phyloP scores from a whole-genome alignment of 1,140 invertebrate genomes.

The Drosophila kanapiae region DNA sequence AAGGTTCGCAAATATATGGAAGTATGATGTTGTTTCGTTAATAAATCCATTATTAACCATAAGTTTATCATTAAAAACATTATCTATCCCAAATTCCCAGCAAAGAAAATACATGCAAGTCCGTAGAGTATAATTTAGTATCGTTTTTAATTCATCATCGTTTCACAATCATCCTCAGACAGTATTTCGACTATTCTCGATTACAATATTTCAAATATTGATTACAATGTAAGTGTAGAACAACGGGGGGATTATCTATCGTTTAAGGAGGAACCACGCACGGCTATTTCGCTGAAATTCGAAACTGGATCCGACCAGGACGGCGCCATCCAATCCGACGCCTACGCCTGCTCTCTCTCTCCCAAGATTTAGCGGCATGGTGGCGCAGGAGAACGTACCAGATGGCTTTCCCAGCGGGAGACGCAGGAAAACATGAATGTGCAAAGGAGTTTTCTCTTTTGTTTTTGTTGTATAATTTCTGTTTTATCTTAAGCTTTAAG shows the following conservation, averaged over 20 bases:
- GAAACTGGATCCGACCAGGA: slow-evolving; percentile 44
- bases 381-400: slow-evolving; percentile 26
- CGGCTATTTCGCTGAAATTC: slow-evolving; percentile 63
- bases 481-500: slow-evolving; percentile 64
- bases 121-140: slow-evolving; percentile 72
- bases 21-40: neutral
- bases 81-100: neutral
- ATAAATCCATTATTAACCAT: too few relatives aligned
- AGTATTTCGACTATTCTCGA: slow-evolving; percentile 74
- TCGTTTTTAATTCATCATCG: slow-evolving; percentile 80
- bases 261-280: slow-evolving; percentile 20
- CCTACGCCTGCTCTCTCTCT: slow-evolving; percentile 65
- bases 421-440: slow-evolving; percentile 79
- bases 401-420: slow-evolving; percentile 5
- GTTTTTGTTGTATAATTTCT: slow-evolving; percentile 69
- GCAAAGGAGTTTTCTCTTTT: slow-evolving; percentile 66
- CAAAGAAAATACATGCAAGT: neutral
- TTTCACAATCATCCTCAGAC: slow-evolving; percentile 81
- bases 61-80: neutral
- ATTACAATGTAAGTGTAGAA: slow-evolving; percentile 53
- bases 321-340: neutral
- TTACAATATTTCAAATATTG: slow-evolving; percentile 83
- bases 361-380: slow-evolving; percentile 48
- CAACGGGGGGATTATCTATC: slow-evolving; percentile 52
- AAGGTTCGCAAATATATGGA: neutral